phyloP scores from a whole-genome alignment of 2,113 vertebrate genomes.

The Urocolius indicus region DNA sequence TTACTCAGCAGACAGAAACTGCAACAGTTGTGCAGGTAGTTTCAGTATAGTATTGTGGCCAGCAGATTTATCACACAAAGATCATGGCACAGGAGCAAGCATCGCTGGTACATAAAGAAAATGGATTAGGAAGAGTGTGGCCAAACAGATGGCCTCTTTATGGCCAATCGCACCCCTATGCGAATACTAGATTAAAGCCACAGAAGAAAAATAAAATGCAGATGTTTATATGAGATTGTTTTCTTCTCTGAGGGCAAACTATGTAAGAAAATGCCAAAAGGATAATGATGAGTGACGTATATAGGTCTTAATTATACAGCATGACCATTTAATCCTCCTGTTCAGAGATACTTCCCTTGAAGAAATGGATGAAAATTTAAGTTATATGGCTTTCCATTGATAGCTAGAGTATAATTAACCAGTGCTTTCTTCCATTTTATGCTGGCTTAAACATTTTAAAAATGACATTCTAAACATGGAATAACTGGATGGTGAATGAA shows the following conservation, averaged over 20 bases:
- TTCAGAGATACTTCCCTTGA: background rate
- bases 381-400: background rate
- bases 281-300: background rate
- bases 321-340: background rate
- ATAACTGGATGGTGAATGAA: background rate
- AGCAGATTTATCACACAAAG: background rate
- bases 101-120: background rate
- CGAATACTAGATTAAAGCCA: background rate
- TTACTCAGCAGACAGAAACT: background rate
- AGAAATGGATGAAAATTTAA: background rate
- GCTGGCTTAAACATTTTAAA: background rate
- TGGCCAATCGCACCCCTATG: background rate
- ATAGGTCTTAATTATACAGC: background rate
- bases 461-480: background rate
- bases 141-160: background rate
- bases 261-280: background rate
- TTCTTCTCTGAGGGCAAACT: background rate
- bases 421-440: background rate
- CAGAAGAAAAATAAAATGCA: background rate
- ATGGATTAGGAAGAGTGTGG: background rate
- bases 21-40: background rate
- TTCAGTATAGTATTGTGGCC: background rate
- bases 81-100: background rate
- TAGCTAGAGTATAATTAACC: background rate
- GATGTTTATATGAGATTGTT: background rate